These are phyloP conservation scores for Enteromius paludinosus DNA, from an alignment of 2,797 vertebrate species.

Conservation along the genomic window DNA sequence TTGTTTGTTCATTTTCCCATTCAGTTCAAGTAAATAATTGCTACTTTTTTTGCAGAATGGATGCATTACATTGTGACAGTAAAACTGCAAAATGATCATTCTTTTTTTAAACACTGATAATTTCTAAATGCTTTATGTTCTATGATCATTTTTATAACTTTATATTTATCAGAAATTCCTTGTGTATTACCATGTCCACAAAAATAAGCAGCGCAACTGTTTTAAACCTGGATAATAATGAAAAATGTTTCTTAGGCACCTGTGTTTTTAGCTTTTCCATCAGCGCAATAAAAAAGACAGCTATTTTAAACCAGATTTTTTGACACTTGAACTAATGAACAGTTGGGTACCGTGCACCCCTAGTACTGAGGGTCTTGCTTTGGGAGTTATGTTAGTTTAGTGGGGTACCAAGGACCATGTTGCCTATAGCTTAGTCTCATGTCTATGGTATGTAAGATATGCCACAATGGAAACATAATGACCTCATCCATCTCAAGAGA, in stretches of 20 bases:
- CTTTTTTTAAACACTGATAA: neutral
- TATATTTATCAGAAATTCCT: neutral
- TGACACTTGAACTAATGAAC: no score
- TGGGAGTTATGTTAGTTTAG: neutral
- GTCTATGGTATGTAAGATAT: conserved; percentile 74
- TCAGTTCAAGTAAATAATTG: neutral
- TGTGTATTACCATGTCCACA: neutral
- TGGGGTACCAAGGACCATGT: neutral
- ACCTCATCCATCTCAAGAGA: conserved; percentile 75
- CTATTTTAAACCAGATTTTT: neutral
- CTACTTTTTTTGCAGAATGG: neutral
- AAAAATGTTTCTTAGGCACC: neutral
- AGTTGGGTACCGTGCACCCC: no score
- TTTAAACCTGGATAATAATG: neutral
- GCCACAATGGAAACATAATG: conserved; percentile 70
- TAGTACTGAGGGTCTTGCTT: neutral
- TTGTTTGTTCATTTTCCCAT: no score
- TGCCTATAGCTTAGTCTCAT: conserved; percentile 66
- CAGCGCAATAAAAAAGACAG: neutral
- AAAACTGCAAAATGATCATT: neutral
- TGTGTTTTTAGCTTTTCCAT: neutral
- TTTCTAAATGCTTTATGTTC: neutral
- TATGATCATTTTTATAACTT: neutral
- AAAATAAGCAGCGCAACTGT: neutral
- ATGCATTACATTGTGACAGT: neutral